Base-by-base conservation (phyloP, 2,113 vertebrate genomes). In the Diadophis punctatus region DNA sequence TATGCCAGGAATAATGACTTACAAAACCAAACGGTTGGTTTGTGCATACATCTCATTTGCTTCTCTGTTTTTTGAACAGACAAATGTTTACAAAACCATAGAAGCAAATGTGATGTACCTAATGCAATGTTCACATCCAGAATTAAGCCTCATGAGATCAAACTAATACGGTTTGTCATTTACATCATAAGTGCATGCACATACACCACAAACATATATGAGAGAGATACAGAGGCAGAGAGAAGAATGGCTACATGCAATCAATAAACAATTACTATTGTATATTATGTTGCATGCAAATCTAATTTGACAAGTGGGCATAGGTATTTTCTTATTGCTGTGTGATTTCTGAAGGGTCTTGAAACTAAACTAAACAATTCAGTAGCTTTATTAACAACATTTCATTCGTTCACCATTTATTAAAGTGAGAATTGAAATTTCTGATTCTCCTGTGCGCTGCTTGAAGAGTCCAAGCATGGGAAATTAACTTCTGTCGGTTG, bases 341-440 rank as follows among this genome's bases (percentile, higher is more conserved):
- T 74, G 80, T 95, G 90, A 92, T 80, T 96, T 97, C 95, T 95
- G 90, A 96, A 95, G 91, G 95, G 80, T 39, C 2, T 52, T 92
- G 94, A 95, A 96, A 91, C 68, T 90, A 90, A 49, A 55, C 89
- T 46, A 46, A 46, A 63, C 39, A 34, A 88, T 94, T 96, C 89
- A 95, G 91, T 89, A 95, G 39, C 94, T 74, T 94, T 96, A 87
- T 95, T 96, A 93, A 95, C 93, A 92, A 88, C 2, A 1, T 68
- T 96, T 95, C 84, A 80, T 94, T 96, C 48, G 94, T 91, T 85
- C 86, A 56, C 93, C 92, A 74, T 48, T 49, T 86, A 25, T 90
- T 91, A 8, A 48, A 90, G 8, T 6, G 1, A 93, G 86, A 92
- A 51, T 93, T 55, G 92, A 90, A 53, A 1, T 80, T 95, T 86